Conservation (phyloP, 2,113 vertebrate genomes). For the Callopanchax toddi region DNA sequence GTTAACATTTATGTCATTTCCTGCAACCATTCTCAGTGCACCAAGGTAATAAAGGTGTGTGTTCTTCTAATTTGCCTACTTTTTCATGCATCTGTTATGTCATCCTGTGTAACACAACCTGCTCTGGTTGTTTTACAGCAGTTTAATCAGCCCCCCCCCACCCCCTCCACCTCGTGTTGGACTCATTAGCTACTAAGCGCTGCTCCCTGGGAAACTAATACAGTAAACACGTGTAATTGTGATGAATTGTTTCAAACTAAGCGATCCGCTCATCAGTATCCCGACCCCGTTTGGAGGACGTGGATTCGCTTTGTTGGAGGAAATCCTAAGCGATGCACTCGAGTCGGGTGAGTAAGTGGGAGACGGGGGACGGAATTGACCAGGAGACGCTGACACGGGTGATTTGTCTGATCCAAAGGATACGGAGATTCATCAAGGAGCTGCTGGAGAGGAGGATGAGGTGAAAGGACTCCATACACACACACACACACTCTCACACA, state of each 20-base stretch:
- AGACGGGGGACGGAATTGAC: conserved; percentile 39
- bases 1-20: too few species aligned
- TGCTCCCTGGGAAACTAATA: conserved; percentile 12
- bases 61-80: too few species aligned
- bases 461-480: conserved; percentile 6
- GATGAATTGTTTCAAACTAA: conserved; percentile 60
- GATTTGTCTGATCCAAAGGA: conserved; percentile 51
- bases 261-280: conserved; percentile 49
- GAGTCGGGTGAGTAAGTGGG: conserved; percentile 55
- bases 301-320: conserved; percentile 64
- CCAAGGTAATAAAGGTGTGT: too few species aligned
- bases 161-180: not conserved
- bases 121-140: too few species aligned
- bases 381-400: conserved; percentile 34
- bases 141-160: too few species aligned
- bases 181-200: conserved; percentile 36
- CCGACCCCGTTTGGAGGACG: conserved; percentile 50
- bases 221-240: conserved; percentile 50
- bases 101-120: too few species aligned
- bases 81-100: too few species aligned
- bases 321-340: conserved; percentile 50
- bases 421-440: conserved; percentile 49
- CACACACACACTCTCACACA: conserved; percentile 5
- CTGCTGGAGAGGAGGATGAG: conserved; percentile 30
- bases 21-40: too few species aligned